Evolutionary conservation across 2,113 vertebrate genomes (phyloP).

Genomic region (Tiliqua scincoides): DNA sequence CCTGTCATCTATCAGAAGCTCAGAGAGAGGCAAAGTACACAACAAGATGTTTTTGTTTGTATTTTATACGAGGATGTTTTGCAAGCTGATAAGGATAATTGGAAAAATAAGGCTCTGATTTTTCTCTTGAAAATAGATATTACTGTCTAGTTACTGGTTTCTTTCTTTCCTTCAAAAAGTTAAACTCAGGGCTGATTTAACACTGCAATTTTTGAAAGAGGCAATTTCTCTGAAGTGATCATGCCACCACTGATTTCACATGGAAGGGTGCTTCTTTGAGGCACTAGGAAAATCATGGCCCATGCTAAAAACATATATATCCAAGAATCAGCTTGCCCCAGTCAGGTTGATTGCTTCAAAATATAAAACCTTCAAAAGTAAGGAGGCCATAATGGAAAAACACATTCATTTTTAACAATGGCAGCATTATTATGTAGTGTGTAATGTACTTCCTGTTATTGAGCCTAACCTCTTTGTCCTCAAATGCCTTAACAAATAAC

Average conservation of each 20-base stretch:
- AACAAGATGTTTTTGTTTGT: neutral
- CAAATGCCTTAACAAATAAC: constrained; percentile 3
- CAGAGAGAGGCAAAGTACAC: no score
- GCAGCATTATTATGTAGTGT: constrained; percentile 20
- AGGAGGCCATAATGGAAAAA: constrained; percentile 18
- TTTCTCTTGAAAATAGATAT: neutral
- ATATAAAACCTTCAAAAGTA: constrained; percentile 1
- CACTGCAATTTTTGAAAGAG: neutral
- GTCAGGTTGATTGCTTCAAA: neutral
- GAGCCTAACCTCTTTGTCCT: constrained; percentile 17
- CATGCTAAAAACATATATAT: neutral
- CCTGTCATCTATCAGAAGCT: no score
- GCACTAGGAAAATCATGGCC: neutral
- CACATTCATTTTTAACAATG: constrained; percentile 8
- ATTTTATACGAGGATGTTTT: neutral
- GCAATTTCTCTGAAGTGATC: neutral
- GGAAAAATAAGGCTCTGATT: neutral
- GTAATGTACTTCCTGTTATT: constrained; percentile 23
- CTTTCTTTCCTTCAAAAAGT: neutral
- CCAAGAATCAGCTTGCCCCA: neutral
- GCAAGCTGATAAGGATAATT: neutral
- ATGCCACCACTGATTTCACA: neutral
- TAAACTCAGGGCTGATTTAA: neutral
- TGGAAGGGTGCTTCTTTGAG: neutral
- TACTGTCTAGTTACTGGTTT: neutral